Evolutionary conservation across 92 coral and sea anemone species (phyloP).

Genomic region (Parazoanthus darwini): DNA sequence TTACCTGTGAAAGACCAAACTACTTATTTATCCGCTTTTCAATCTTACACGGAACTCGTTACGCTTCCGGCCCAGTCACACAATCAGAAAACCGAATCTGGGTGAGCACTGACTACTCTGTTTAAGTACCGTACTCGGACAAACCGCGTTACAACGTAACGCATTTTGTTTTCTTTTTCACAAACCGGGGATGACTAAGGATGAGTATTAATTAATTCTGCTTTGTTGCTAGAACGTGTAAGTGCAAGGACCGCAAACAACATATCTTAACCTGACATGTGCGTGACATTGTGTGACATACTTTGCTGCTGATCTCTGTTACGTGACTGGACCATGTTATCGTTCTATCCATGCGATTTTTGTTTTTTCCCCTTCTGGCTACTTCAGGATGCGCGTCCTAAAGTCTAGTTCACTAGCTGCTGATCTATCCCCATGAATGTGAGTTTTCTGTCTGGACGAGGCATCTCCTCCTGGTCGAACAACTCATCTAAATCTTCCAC

Average conservation of each 20-base stretch:
- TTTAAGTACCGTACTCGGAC: too few relatives aligned
- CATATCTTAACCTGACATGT: neutral
- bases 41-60: too few relatives aligned
- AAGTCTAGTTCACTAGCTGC: constrained; percentile 8
- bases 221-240: neutral
- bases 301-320: too few relatives aligned
- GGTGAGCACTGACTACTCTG: too few relatives aligned
- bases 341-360: neutral
- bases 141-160: too few relatives aligned
- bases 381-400: neutral
- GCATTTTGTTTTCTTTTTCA: too few relatives aligned
- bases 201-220: neutral
- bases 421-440: constrained; percentile 54
- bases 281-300: neutral
- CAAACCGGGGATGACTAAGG: too few relatives aligned
- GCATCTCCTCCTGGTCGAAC: constrained; percentile 59
- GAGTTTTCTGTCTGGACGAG: constrained; percentile 58
- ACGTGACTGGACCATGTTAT: neutral
- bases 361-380: neutral
- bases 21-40: too few relatives aligned
- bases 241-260: neutral
- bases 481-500: constrained; percentile 81
- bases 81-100: too few relatives aligned
- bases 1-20: too few relatives aligned
- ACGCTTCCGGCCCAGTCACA: too few relatives aligned